A percentile compares a stretch with the other conserved stretches of the same genome.
Conservation (phyloP, 1,140 invertebrate genomes). For the Kradibia gibbosae region DNA sequence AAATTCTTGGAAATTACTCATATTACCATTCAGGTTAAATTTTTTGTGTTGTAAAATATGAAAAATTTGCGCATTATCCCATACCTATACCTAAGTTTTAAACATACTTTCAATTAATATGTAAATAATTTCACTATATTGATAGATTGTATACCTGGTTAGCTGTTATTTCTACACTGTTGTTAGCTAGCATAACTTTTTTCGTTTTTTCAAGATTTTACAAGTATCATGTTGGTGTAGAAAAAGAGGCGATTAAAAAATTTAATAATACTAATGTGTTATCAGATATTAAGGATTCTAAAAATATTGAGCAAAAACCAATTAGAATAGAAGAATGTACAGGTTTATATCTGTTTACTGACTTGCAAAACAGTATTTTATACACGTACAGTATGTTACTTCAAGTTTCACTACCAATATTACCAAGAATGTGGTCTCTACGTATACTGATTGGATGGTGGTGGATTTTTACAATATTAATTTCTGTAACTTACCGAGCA, state of each 20-base stretch:
- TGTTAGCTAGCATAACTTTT: constrained; percentile 75
- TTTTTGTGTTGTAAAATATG: background rate
- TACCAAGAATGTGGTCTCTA: constrained; percentile 84
- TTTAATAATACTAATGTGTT: constrained; percentile 28
- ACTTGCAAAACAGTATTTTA: constrained; percentile 80
- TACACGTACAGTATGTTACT: constrained; percentile 86
- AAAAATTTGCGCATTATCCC: background rate
- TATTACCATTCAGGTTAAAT: constrained; percentile 82
- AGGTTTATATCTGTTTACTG: constrained; percentile 80
- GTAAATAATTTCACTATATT: constrained; percentile 49
- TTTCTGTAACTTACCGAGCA: constrained; percentile 84
- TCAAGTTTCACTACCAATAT: constrained; percentile 81
- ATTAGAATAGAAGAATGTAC: constrained; percentile 47
- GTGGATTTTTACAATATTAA: constrained; percentile 86
- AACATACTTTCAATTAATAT: too few species aligned
- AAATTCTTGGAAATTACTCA: constrained; percentile 87
- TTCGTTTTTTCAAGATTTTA: constrained; percentile 72
- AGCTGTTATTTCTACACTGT: constrained; percentile 74
- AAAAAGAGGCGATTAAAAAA: background rate
- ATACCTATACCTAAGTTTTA: too few species aligned
- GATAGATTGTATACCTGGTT: constrained; percentile 78
- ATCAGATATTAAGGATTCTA: constrained; percentile 32
- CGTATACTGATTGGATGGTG: constrained; percentile 87
- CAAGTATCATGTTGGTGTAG: constrained; percentile 63
- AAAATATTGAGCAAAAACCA: constrained; percentile 56